Conservation (phyloP, 2,888 invertebrate genomes). For the Petrolisthes manimaculis region DNA sequence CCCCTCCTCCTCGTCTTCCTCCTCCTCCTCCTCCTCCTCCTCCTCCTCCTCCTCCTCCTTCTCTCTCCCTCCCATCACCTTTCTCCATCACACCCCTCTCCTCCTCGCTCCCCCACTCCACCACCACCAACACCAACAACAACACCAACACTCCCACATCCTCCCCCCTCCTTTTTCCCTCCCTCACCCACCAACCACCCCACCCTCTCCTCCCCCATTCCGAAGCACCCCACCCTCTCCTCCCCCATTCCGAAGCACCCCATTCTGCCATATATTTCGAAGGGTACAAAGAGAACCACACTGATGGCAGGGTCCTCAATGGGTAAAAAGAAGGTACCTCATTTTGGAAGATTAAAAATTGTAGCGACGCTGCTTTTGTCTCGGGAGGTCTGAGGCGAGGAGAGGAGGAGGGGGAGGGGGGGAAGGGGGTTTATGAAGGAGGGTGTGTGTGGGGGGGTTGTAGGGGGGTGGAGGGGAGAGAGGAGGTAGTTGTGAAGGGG, state of each 20-base stretch:
- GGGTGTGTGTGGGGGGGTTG: neutral
- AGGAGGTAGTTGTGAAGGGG: neutral
- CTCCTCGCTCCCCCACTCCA: neutral
- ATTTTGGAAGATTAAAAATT: slow-evolving; percentile 49
- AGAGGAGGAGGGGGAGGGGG: no score
- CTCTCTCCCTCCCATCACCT: neutral
- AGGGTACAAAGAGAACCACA: slow-evolving; percentile 32
- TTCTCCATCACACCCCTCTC: neutral
- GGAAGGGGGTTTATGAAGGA: neutral
- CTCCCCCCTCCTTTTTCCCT: neutral
- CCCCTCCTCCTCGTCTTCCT: neutral
- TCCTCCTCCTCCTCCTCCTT: neutral
- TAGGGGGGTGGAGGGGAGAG: neutral
- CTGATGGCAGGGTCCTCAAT: slow-evolving; percentile 49
- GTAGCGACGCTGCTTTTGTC: slow-evolving; percentile 49
- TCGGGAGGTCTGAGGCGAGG: no score
- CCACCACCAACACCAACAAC: no score
- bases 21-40: neutral
- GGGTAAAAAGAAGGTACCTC: slow-evolving; percentile 45
- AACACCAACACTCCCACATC: neutral
- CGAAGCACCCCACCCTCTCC: neutral
- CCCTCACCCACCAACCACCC: neutral
- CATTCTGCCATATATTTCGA: slow-evolving; percentile 49
- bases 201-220: neutral
- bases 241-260: neutral